Conservation (phyloP, 2,888 invertebrate genomes). For the Cephus rjabovi region DNA sequence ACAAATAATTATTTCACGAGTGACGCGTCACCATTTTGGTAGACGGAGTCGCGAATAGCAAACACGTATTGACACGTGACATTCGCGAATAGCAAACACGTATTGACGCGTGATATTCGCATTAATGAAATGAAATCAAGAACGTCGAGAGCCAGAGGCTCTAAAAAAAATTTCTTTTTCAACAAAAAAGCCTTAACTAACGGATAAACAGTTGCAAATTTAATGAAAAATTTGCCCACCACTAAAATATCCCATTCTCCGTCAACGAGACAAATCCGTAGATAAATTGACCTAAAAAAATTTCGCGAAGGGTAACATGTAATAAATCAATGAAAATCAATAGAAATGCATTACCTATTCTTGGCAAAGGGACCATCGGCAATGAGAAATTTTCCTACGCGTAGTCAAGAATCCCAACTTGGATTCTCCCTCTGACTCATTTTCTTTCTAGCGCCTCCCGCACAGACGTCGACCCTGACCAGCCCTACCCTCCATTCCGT, state of each 20-base stretch:
- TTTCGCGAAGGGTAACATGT: no score
- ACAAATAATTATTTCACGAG: constrained; percentile 25
- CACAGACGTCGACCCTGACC: not conserved
- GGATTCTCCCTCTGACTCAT: not conserved
- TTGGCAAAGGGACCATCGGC: no score
- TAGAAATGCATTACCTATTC: no score
- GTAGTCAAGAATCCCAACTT: not conserved
- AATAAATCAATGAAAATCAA: no score
- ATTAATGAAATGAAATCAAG: not conserved
- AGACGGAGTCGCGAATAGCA: not conserved
- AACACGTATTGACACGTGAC: not conserved
- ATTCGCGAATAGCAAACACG: not conserved
- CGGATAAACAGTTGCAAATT: not conserved
- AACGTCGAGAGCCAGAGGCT: not conserved
- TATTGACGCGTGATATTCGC: not conserved
- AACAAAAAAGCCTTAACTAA: not conserved
- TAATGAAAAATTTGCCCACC: not conserved
- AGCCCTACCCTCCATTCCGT: not conserved
- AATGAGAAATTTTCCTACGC: no score
- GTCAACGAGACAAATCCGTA: no score
- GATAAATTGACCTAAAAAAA: no score
- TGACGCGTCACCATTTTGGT: constrained; percentile 11
- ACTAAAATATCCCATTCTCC: not conserved
- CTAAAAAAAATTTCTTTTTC: not conserved
- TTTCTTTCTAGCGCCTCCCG: not conserved